Base-by-base conservation (phyloP, 2,113 vertebrate genomes). In the Cinclus cinclus region DNA sequence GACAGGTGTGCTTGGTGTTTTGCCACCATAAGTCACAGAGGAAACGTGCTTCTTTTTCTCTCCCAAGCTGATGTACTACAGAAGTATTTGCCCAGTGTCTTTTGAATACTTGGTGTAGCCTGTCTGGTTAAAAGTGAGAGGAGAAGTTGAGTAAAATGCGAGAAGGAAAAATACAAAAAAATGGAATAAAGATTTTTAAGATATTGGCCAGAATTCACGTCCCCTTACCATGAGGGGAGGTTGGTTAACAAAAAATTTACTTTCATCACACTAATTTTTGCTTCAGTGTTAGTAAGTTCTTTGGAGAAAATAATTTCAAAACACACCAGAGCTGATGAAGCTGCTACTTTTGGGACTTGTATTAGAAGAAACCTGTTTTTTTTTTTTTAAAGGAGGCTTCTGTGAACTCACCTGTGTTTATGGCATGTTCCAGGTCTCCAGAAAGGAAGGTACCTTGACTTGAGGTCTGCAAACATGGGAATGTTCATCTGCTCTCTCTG, bases 401-500 rank as follows among this genome's bases (percentile, higher is more conserved):
- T 55, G 6, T 78, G 52, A 64, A 4, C 18, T 84, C 14, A 50
- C 11, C 15, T 74, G 46, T 10, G 9, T 76, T 80, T 73, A 24
- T 64, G 63, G 8, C 8, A 2, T 46, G 7, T 20, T 87, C 31
- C n/a, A 13, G 3, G 4, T 75, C 19, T 89, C 31, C 31, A 67
- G n/a, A 91, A 81, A 65, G 50, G 24, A 78, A 53, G 22, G 8
- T 52, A 7, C 11, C 0, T 41, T 65, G 9, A 17, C 23, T 20
- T 13, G 3, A n/a, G 49, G 31, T 74, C 65, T 70, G 8, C 39
- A 59, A 63, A 53, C 6, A 12, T 0, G 3, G 47, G 18, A 84
- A 59, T 0, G 6, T 15, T 81, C 25, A 10, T 67, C 13, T 4
- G 0, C 2, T 1, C 33, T 82, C 18, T 78, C 14, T 7, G 7